Percentiles rank a stretch among this genome's conserved stretches.
These are phyloP conservation scores for Cylloceria caligata DNA, from an alignment of 2,888 invertebrate genomes.

Conservation along the genomic window DNA sequence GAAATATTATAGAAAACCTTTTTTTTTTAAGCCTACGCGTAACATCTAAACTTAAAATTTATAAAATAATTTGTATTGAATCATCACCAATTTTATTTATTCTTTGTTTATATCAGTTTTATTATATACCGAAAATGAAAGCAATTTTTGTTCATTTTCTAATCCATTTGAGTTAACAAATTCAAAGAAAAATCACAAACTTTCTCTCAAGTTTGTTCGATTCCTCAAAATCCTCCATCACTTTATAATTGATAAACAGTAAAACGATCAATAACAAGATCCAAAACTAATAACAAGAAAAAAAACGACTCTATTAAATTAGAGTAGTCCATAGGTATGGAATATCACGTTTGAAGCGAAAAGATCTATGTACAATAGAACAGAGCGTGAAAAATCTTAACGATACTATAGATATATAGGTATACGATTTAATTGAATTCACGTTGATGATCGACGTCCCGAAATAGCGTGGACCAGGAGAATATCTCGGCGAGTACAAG, in stretches of 20 bases:
- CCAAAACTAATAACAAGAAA: conserved; percentile 16
- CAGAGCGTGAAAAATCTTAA: conserved; percentile 56
- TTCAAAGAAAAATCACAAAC: not conserved
- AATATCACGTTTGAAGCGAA: conserved; percentile 50
- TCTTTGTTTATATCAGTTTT: too few relatives aligned
- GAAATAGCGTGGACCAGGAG: conserved; percentile 15
- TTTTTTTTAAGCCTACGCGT: not conserved
- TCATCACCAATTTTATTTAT: too few relatives aligned
- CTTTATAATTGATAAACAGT: not conserved
- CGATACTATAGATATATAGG: conserved; percentile 29
- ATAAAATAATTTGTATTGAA: not conserved
- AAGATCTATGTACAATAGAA: conserved; percentile 44
- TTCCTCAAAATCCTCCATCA: not conserved
- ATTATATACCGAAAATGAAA: too few relatives aligned
- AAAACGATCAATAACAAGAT: not conserved
- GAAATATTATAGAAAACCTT: not conserved
- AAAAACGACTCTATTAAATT: conserved; percentile 56
- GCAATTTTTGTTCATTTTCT: too few relatives aligned
- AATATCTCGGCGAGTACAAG: not conserved
- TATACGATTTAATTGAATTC: conserved; percentile 61
- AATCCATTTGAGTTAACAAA: too few relatives aligned
- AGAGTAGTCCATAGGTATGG: conserved; percentile 42
- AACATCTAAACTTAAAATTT: not conserved
- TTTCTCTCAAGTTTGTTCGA: not conserved
- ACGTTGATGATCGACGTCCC: conserved; percentile 54